Conservation (phyloP, 2,797 vertebrate genomes). For the Oryzias sinensis region DNA sequence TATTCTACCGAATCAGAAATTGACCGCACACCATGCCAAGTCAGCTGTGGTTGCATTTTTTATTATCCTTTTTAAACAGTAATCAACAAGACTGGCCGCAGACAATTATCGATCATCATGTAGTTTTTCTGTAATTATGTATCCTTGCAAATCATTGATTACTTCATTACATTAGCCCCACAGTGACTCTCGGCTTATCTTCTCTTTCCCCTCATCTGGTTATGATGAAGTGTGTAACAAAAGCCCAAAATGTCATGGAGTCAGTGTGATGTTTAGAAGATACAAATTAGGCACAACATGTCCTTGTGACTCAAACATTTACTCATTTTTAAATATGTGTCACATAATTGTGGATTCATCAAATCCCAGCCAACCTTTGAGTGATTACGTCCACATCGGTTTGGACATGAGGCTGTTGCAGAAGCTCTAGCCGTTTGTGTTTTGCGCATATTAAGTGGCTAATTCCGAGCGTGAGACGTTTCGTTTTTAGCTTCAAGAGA, state of each 20-base stretch:
- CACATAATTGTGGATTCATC: constrained; percentile 24
- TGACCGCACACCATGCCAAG: neutral
- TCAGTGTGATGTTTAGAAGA: constrained; percentile 16
- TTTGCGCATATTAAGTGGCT: constrained; percentile 20
- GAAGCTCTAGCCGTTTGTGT: constrained; percentile 33
- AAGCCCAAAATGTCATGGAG: constrained; percentile 33
- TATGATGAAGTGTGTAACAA: constrained; percentile 47
- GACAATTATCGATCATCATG: constrained; percentile 26
- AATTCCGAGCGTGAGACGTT: constrained; percentile 13
- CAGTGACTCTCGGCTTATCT: constrained; percentile 42
- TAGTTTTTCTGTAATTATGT: constrained; percentile 25
- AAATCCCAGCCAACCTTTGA: constrained; percentile 26
- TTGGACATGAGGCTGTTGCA: constrained; percentile 39
- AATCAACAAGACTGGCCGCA: constrained; percentile 22
- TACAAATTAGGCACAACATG: constrained; percentile 16
- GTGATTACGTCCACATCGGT: constrained; percentile 36
- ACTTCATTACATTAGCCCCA: constrained; percentile 31
- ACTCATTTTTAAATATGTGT: constrained; percentile 27
- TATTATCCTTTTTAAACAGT: constrained; percentile 24
- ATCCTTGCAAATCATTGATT: constrained; percentile 50
- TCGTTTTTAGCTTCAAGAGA: constrained; percentile 25
- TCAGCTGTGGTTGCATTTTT: neutral
- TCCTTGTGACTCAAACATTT: constrained; percentile 18
- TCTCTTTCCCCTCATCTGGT: constrained; percentile 21
- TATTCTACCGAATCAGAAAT: too few relatives aligned